Base-by-base conservation (phyloP, 2,888 invertebrate genomes). In the Plebejus argus region DNA sequence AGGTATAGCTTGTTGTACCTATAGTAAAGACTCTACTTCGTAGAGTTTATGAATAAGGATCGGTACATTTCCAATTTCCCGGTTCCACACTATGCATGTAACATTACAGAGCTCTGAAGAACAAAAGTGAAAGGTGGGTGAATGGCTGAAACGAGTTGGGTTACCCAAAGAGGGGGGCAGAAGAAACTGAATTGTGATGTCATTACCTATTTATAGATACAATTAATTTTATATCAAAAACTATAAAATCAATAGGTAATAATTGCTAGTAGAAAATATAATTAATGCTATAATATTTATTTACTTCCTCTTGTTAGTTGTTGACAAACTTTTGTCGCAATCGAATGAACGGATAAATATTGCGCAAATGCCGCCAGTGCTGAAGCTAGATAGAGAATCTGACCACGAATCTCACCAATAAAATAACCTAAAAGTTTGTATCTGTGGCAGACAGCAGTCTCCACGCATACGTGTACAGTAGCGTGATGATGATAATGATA, bases 121-220 rank as follows among this genome's bases (percentile, higher is more conserved):
- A 81, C 79, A 79, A 78, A 66, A 81, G 81, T 81, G 82, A 83
- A 83, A 83, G 81, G 78, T 75, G 79, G 80, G 82, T 81, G 80
- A 82, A 81, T 70, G 82, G 77, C 81, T 80, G 82, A 79, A 81
- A 77, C 77, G 12, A 66, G 66, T 28, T 66, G 33, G 28, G 28
- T 28, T 66, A 66, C 66, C 66, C 66, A 66, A 77, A 70, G 45
- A n/a, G 74, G 74, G 45, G 74, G 66, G 49, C n/a, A 66, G 23
- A 12, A 66, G 53, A 58, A 35, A 49, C 70, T 23, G 23, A 58
- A 56, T 61, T 23, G 61, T 20, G 66, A 23, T 66, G 66, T 66
- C 66, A 66, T 18, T 18, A 66, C 1, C 28, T 8, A 66, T 28
- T 66, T 3, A 66, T 15, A 53, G 18, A 53, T 53, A 5, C 66